phyloP scores from a whole-genome alignment of 2,888 invertebrate genomes.

The Eristalis intricaria region DNA sequence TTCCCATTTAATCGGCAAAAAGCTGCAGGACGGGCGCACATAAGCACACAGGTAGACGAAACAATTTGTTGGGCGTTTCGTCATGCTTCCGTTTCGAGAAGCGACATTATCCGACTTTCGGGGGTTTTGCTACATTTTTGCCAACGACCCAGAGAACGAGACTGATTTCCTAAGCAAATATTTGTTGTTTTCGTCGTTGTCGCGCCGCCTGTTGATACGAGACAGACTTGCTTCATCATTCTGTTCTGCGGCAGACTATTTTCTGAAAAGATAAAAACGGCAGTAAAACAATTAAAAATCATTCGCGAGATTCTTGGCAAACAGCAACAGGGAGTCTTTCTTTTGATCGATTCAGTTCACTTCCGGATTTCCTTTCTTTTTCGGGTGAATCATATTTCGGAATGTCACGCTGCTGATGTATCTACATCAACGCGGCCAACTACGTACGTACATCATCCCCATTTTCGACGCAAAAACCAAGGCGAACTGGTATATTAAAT shows the following conservation, averaged over 20 bases:
- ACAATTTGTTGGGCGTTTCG: constrained; percentile 16
- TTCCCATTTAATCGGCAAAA: constrained; percentile 51
- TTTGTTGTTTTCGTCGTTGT: neutral
- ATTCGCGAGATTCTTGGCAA: neutral
- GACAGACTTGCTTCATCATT: neutral
- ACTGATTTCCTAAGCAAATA: neutral
- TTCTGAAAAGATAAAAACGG: neutral
- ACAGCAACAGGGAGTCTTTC: neutral
- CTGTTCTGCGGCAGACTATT: neutral
- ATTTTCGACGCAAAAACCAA: neutral
- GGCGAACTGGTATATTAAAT: constrained; percentile 3
- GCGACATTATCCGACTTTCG: neutral
- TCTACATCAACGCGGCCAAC: neutral
- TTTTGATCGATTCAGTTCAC: neutral
- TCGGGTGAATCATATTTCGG: neutral
- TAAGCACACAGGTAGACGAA: neutral
- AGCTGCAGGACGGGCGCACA: neutral
- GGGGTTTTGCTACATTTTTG: neutral
- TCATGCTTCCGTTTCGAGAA: constrained; percentile 15
- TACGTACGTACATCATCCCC: neutral
- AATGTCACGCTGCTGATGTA: neutral
- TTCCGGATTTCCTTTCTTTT: neutral
- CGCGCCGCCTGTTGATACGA: constrained; percentile 19
- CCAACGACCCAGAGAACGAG: neutral
- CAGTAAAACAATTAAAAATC: neutral